Base-by-base conservation (phyloP, 2,888 invertebrate species). In the Thumatha senex region DNA sequence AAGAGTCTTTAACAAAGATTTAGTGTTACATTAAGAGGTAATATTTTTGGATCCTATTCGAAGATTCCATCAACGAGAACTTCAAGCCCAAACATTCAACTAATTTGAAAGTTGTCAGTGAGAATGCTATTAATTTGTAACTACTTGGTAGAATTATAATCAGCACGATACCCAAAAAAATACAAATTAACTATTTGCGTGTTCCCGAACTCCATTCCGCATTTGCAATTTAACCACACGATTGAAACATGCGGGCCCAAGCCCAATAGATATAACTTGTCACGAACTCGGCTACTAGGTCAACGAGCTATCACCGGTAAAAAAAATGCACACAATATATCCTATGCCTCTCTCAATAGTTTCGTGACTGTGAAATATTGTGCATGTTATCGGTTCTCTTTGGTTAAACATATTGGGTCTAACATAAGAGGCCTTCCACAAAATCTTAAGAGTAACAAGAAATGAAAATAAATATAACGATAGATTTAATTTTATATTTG, bases 201-300 rank as follows among this genome's bases (percentile, higher is more conserved):
- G 62, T 67, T 63, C 36, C 48, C 42, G 43, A 46, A 47, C 61
- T 54, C 50, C 57, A 58, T 56, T 56, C 42, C 41, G 46, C 57
- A 48, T 51, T 54, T 63, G 51, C 59, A 63, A 30, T 52, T 54
- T 53, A 56, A 42, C 51, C 56, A 43, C 43, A 45, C 61, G 62
- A 63, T 15, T 46, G 51, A 56, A 67, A 34, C 62, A 63, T 70
- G 67, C 74, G 72, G 62, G 67, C 60, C 72, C 74, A 68, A 79
- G 67, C 60, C 72, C 74, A 68, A 79, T 74, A 78, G 76, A 78
- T 61, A 74, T 63, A 72, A 79, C 66, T 76, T 79, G 83, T 82
- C 84, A 83, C 80, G 78, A 87, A 87, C 79, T 76, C 83, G 82
- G 85, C 77, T 72, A 86, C 76, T 87, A 74, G 88, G 88, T 87